Base-by-base conservation (phyloP, 2,888 invertebrate species). In the Orthosia gothica region DNA sequence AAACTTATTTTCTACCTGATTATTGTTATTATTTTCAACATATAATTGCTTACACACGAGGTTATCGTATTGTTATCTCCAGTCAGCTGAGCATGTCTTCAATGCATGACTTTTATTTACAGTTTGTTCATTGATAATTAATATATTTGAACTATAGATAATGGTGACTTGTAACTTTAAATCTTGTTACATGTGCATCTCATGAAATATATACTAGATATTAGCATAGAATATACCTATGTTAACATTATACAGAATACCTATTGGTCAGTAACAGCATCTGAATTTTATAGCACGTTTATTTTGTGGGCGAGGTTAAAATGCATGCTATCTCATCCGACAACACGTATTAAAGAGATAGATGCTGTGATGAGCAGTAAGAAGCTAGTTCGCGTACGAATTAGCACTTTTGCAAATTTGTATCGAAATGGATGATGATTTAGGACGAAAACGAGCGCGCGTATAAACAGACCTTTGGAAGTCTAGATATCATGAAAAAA, bases 131-230 rank as follows among this genome's bases (percentile, higher is more conserved):
- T 76, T 86, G 70, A 68, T 74, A 65, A 80, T 75, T 74, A 67
- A 80, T 72, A 70, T 83, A 72, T 74, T 79, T 86, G 83, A 85
- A 80, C 81, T 69, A 32, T 62, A 77, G 77, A 84, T 86, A 86
- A 66, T 65, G 64, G 45, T 16, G 50, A 75, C 32, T 70, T 63
- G 73, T 81, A 81, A 84, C 65, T 71, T 74, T 40, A 47, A 64
- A 70, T 70, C 65, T 74, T 70, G 62, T 86, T 76, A 84, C 80
- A 77, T 70, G 61, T 66, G 66, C 62, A 71, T 63, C 47, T 70
- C 65, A 63, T 79, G 63, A 79, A 67, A 81, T 70, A 82, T 65
- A 59, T 82, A 49, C 7, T 11, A 73, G 62, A 26, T 81, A 54
- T 74, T 72, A 50, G 15, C 13, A 2, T 16, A 11, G 26, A 54